Base-by-base conservation (phyloP, 2,113 vertebrate genomes). In the Oryzias celebensis region DNA sequence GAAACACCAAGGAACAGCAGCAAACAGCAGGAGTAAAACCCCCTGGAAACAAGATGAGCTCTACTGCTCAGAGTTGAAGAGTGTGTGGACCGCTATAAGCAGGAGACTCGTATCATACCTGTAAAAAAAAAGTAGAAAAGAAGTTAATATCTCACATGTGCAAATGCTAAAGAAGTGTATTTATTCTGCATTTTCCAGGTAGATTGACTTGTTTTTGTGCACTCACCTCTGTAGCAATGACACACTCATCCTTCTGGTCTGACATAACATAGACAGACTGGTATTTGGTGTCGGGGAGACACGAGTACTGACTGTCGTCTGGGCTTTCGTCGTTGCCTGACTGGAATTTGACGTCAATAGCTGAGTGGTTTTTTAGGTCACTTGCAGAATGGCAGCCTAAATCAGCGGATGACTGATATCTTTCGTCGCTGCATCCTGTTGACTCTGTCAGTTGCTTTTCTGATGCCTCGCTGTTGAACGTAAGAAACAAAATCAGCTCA, bases 261-360 rank as follows among this genome's bases (percentile, higher is more conserved):
- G 96, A 98, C 85, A 99, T 94, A 86, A 99, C 95, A 57, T 94
- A 99, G 82, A 99, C 94, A 5, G 97, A 99, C 93, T 99, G 97
- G 93, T 99, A 99, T 91, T 97, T 98, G 66, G 94, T 96, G 90
- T 96, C 84, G 3, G 65, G 59, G 64, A 73, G 45, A 79, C 86
- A 75, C 31, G 79, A 83, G 78, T 86, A 82, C 68, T 61, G 31
- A 52, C 69, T 83, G 67, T 87, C 88, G 73, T 57, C 67, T 54
- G 74, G 45, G 73, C 57, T 59, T 20, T 66, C 69, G 59, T 87
- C 85, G 59, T 62, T 71, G 46, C 61, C 67, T 24, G 81, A 80
- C 50, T 81, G 84, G 63, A 47, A 73, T 70, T 77, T 83, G 43
- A 55, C 1, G 12, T 87, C 85, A 47, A 69, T 59, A 31, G 36